Evolutionary conservation across 2,888 invertebrate species (phyloP).

Genomic region (Pterostichus niger): DNA sequence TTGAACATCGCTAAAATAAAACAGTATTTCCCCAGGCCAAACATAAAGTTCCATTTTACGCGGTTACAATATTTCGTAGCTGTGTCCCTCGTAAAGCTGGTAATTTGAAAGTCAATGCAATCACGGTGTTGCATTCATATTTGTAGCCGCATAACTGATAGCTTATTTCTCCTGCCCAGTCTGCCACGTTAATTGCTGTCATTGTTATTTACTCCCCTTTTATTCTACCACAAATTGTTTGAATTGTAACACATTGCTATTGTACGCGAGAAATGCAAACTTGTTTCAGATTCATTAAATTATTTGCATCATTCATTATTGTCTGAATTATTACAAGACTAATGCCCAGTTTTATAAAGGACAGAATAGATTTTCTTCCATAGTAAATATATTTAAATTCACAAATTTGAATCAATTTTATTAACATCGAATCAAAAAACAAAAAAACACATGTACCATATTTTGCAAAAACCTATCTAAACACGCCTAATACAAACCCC

Average conservation of each 20-base stretch:
- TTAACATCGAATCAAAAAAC: too few species aligned
- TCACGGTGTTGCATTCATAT: conserved; percentile 33
- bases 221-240: conserved; percentile 15
- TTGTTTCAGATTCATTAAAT: too few species aligned
- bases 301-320: too few species aligned
- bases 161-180: conserved; percentile 18
- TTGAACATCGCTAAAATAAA: conserved; percentile 33
- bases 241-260: background rate
- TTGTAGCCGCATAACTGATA: conserved; percentile 32
- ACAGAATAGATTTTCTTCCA: too few species aligned
- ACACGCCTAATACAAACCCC: too few species aligned
- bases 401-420: too few species aligned
- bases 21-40: conserved; percentile 6
- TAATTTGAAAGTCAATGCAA: conserved; percentile 64
- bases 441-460: too few species aligned
- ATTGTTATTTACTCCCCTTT: conserved; percentile 42
- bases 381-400: too few species aligned
- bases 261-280: too few species aligned
- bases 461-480: too few species aligned
- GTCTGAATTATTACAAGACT: too few species aligned
- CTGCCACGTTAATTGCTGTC: conserved; percentile 37
- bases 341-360: too few species aligned
- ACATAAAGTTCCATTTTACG: conserved; percentile 19
- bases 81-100: conserved; percentile 4
- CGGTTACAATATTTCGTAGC: conserved; percentile 17